A percentile compares a stretch with the other conserved stretches of the same genome.
These are phyloP conservation scores for Cynaeus angustus DNA, from an alignment of 2,888 invertebrate species.

Conservation along the genomic window DNA sequence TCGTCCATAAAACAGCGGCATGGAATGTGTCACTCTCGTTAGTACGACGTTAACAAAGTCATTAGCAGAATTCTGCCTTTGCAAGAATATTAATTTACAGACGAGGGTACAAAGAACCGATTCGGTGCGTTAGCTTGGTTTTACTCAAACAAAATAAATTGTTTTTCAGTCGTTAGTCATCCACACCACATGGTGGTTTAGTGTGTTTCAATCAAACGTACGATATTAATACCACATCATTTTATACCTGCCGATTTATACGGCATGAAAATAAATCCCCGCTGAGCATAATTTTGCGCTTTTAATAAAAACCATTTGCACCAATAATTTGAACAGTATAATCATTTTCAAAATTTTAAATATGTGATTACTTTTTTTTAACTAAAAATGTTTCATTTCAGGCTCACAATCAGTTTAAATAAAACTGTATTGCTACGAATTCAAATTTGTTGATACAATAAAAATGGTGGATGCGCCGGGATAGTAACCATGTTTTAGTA, in stretches of 20 bases:
- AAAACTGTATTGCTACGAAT: too few relatives aligned
- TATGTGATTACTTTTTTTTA: too few relatives aligned
- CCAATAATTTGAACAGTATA: too few relatives aligned
- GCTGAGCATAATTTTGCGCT: not conserved
- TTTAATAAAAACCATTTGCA: not conserved
- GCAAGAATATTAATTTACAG: conserved; percentile 38
- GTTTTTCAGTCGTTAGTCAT: conserved; percentile 37
- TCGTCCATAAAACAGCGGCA: conserved; percentile 25
- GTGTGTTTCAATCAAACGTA: conserved; percentile 29
- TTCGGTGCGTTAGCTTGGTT: conserved; percentile 1
- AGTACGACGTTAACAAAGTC: conserved; percentile 40
- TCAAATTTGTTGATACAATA: too few relatives aligned
- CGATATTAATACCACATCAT: conserved; percentile 14
- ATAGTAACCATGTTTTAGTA: too few relatives aligned
- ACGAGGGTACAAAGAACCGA: conserved; percentile 19
- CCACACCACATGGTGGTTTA: conserved; percentile 14
- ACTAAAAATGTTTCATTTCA: too few relatives aligned
- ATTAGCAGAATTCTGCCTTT: conserved; percentile 33
- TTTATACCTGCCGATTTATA: not conserved
- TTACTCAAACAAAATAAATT: conserved; percentile 31
- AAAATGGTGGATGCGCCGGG: too few relatives aligned
- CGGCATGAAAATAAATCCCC: conserved; percentile 7
- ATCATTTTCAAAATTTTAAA: too few relatives aligned
- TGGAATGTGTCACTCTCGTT: conserved; percentile 43
- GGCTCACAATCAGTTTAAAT: too few relatives aligned